Percentiles rank a stretch among this genome's conserved stretches.
These are phyloP conservation scores for Cirrhinus molitorella DNA, from an alignment of 2,797 vertebrate genomes.

Conservation along the genomic window DNA sequence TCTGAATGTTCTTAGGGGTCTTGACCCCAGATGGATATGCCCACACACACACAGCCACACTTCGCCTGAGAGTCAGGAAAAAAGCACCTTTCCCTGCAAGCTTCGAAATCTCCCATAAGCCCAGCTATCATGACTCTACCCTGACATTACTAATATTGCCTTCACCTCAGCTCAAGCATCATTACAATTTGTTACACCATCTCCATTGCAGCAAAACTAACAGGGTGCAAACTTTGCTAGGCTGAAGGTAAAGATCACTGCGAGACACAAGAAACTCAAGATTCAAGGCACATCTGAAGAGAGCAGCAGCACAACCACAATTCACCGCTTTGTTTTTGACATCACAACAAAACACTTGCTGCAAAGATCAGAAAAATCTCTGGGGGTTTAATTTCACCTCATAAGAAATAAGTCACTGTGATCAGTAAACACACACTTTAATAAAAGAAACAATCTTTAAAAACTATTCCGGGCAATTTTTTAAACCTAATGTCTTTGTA, in stretches of 20 bases:
- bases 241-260: conserved; percentile 55
- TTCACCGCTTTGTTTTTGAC: conserved; percentile 44
- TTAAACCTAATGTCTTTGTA: background rate
- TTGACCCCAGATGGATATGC: background rate
- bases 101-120: conserved; percentile 33
- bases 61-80: background rate
- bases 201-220: conserved; percentile 50
- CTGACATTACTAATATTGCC: conserved; percentile 51
- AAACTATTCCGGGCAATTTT: background rate
- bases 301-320: conserved; percentile 21
- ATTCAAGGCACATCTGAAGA: conserved; percentile 46
- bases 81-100: conserved; percentile 31
- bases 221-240: conserved; percentile 37
- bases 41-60: conserved; percentile 3
- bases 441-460: conserved; percentile 36
- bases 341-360: conserved; percentile 40
- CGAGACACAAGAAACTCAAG: conserved; percentile 7
- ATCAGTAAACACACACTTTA: conserved; percentile 33
- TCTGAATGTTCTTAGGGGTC: background rate
- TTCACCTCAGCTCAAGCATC: conserved; percentile 45
- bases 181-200: conserved; percentile 48
- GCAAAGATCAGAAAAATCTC: conserved; percentile 25
- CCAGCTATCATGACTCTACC: conserved; percentile 42
- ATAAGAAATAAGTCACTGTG: conserved; percentile 34
- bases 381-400: conserved; percentile 28